A percentile compares a stretch with the other conserved stretches of the same genome.
phyloP scores from a whole-genome alignment of 2,888 invertebrate species.

The Philereme transversata region DNA sequence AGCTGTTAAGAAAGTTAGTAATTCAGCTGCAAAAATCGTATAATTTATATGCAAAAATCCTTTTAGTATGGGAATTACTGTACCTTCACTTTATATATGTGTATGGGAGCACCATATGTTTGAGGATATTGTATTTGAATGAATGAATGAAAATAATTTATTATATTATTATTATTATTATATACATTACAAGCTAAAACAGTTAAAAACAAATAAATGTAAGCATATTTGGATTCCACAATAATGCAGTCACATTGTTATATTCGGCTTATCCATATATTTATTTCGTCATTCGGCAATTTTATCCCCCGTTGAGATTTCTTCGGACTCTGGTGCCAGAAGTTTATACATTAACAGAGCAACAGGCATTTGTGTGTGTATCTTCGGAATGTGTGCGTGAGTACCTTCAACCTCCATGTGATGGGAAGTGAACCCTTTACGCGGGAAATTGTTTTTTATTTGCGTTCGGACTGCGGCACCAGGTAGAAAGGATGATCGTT shows the following conservation, averaged over 20 bases:
- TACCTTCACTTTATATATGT: too few relatives aligned
- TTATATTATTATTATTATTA: too few relatives aligned
- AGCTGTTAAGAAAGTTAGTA: too few relatives aligned
- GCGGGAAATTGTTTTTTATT: conserved; percentile 83
- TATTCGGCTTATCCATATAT: conserved; percentile 55
- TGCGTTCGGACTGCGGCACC: conserved; percentile 83
- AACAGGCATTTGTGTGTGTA: conserved; percentile 45
- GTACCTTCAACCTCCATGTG: conserved; percentile 73
- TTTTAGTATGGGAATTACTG: too few relatives aligned
- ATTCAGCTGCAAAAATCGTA: too few relatives aligned
- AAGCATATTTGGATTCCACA: too few relatives aligned
- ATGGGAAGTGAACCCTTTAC: conserved; percentile 86
- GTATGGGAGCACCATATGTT: too few relatives aligned
- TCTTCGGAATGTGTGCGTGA: conserved; percentile 43
- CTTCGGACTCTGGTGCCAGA: conserved; percentile 71
- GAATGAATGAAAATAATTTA: too few relatives aligned
- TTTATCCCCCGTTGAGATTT: conserved; percentile 78
- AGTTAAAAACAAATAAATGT: too few relatives aligned
- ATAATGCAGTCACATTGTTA: not conserved
- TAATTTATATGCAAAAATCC: too few relatives aligned
- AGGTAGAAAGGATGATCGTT: conserved; percentile 84
- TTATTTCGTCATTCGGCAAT: conserved; percentile 70
- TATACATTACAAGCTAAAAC: too few relatives aligned
- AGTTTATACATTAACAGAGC: conserved; percentile 46
- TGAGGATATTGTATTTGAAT: too few relatives aligned